Evolutionary conservation across 1,140 invertebrate genomes (phyloP), one percentile per base, ranked within the genome.

Genomic region (Drosophila jambulina): DNA sequence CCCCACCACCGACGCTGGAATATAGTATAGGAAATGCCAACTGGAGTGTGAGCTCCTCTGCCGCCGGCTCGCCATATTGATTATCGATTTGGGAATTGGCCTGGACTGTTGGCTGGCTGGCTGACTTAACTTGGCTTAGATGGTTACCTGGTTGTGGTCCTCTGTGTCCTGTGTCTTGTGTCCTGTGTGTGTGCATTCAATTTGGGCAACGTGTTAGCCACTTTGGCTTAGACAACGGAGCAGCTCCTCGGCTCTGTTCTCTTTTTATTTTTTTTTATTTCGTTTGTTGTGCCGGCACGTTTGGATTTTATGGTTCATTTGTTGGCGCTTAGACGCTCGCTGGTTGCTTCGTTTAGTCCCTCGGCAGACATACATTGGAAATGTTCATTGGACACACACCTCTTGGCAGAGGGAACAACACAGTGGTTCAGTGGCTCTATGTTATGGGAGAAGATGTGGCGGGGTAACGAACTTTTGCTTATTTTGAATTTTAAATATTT

Each of bases 241-340:
- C 63, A 57, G 51, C 58, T 71, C 34, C 64, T 49, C 51, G 25
- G 10, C 67, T 62, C 46, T 36, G 1, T 27, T 54, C 12, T 57
- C 19, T 32, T 36, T 40, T 51, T 51, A 19, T 51, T 29, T 51
- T 51, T 29, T 51, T 29, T 32, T 51, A 51, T 51, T 51, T 51
- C 27, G 48, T 51, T 42, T 36, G 51, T 54, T 54, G 51, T 54
- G 19, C 53, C 67, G 69, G 77, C 90, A 91, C 82, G 90, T 91
- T 91, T 91, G 82, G 90, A 78, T 83, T 91, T 91, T 91, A 91
- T 90, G 82, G 85, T 91, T 84, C 82, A 91, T 91, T 91, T 91
- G 77, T 81, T 87, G 84, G 80, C 84, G 84, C 84, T 87, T 87
- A 88, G 84, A 84, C 68, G 72, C 61, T 78, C 5, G 69, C 67